A percentile compares a stretch with the other conserved stretches of the same genome.
Evolutionary conservation across 2,797 vertebrate species (phyloP).

Genomic region (Peromyscus aztecus): DNA sequence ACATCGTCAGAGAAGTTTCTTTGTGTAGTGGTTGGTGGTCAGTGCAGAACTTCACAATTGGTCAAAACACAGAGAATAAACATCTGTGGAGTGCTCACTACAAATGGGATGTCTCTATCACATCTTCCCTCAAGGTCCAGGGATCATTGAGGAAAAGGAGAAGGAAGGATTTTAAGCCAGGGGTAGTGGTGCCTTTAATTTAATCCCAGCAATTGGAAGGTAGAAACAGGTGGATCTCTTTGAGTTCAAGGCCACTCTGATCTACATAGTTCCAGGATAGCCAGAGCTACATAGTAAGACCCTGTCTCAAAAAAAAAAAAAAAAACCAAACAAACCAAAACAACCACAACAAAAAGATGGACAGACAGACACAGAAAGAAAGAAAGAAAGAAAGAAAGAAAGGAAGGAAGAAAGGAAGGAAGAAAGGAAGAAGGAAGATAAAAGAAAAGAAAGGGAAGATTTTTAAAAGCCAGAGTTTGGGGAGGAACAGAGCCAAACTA

Average conservation of each 20-base stretch:
- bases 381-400: no score
- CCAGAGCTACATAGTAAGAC: neutral
- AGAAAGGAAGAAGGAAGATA: no score
- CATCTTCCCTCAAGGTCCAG: neutral
- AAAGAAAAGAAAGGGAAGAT: neutral
- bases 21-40: neutral
- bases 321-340: no score
- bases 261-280: neutral
- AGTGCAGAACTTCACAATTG: neutral
- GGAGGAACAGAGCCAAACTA: neutral
- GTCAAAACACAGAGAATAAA: neutral
- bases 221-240: neutral
- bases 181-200: neutral
- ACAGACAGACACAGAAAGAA: neutral
- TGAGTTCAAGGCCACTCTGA: neutral
- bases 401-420: accelerated
- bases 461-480: neutral
- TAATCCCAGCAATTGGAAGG: neutral
- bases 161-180: neutral
- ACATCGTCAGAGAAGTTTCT: neutral
- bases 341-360: neutral
- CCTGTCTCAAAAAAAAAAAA: neutral
- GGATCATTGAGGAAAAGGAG: neutral
- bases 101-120: neutral
- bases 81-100: neutral